Evolutionary conservation across 2,113 vertebrate species (phyloP).

Genomic region (Setophaga kirtlandii): DNA sequence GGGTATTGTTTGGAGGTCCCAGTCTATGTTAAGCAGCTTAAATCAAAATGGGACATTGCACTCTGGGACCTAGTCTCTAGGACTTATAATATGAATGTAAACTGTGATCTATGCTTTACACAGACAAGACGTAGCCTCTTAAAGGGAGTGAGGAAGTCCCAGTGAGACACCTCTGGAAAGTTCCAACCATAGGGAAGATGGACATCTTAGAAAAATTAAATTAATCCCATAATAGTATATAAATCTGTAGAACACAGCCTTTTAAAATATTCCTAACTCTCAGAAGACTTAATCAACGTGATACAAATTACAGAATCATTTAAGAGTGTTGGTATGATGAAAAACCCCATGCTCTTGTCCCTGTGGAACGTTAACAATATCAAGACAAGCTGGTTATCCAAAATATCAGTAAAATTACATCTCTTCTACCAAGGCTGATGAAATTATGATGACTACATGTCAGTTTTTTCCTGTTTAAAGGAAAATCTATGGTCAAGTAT

Average conservation of each 20-base stretch:
- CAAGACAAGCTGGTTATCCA: slow-evolving; percentile 55
- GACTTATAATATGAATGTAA: neutral
- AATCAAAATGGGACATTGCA: neutral
- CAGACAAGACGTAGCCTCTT: neutral
- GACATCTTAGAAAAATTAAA: slow-evolving; percentile 69
- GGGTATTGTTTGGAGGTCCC: neutral
- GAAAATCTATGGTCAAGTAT: slow-evolving; percentile 69
- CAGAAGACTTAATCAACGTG: slow-evolving; percentile 60
- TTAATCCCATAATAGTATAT: slow-evolving; percentile 44
- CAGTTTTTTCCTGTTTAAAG: slow-evolving; percentile 47
- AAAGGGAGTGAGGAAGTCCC: neutral
- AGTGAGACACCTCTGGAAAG: neutral
- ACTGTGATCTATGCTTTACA: neutral
- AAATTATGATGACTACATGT: slow-evolving; percentile 18
- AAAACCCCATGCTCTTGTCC: slow-evolving; percentile 55
- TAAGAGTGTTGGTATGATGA: slow-evolving; percentile 61
- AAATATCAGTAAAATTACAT: slow-evolving; percentile 54
- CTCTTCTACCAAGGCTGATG: slow-evolving; percentile 30
- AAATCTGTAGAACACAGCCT: slow-evolving; percentile 62
- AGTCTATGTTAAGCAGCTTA: neutral
- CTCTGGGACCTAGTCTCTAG: neutral
- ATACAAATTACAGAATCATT: slow-evolving; percentile 69
- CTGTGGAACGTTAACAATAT: slow-evolving; percentile 59
- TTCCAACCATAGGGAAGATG: slow-evolving; percentile 53
- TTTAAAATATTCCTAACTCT: slow-evolving; percentile 60